A percentile compares a stretch with the other conserved stretches of the same genome.
phyloP scores from a whole-genome alignment of 2,888 invertebrate genomes.

The Drosophila monieri region DNA sequence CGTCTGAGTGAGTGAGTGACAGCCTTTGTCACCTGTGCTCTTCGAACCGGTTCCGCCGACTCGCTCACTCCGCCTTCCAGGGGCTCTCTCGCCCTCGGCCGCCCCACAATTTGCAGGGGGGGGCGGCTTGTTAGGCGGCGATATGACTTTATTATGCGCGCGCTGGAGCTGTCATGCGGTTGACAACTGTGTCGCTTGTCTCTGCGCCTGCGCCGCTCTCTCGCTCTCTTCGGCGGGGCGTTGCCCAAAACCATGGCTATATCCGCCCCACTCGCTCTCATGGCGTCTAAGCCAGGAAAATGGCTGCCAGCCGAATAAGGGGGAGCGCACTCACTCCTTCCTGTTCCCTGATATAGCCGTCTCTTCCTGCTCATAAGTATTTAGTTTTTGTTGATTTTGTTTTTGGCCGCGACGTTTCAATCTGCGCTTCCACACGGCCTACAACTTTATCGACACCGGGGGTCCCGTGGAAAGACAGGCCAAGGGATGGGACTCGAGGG shows the following conservation, averaged over 20 bases:
- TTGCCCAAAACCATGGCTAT: conserved; percentile 33
- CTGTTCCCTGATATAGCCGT: conserved; percentile 1
- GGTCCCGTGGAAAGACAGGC: conserved; percentile 12
- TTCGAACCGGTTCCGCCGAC: conserved; percentile 66
- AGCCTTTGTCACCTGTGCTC: conserved; percentile 83
- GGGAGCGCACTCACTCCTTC: conserved; percentile 10
- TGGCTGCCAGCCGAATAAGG: conserved; percentile 69
- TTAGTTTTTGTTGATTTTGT: conserved; percentile 74
- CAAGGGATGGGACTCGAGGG: background rate
- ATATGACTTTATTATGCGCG: conserved; percentile 80
- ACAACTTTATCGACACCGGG: conserved; percentile 76
- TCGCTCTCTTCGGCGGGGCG: conserved; percentile 47
- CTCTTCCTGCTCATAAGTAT: conserved; percentile 63
- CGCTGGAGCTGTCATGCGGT: conserved; percentile 75
- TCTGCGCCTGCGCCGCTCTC: conserved; percentile 47
- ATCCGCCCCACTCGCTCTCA: conserved; percentile 48
- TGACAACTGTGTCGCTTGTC: conserved; percentile 79
- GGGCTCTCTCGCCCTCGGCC: conserved; percentile 21
- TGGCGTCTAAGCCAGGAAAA: conserved; percentile 60
- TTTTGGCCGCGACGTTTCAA: conserved; percentile 79
- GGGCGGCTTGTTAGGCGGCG: conserved; percentile 76
- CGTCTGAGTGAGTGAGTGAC: conserved; percentile 42
- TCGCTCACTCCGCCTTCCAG: conserved; percentile 25
- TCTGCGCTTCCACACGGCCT: conserved; percentile 59
- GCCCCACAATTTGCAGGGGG: conserved; percentile 52